Conservation (phyloP, 2,113 vertebrate genomes). For the Rhodinocichla rosea region DNA sequence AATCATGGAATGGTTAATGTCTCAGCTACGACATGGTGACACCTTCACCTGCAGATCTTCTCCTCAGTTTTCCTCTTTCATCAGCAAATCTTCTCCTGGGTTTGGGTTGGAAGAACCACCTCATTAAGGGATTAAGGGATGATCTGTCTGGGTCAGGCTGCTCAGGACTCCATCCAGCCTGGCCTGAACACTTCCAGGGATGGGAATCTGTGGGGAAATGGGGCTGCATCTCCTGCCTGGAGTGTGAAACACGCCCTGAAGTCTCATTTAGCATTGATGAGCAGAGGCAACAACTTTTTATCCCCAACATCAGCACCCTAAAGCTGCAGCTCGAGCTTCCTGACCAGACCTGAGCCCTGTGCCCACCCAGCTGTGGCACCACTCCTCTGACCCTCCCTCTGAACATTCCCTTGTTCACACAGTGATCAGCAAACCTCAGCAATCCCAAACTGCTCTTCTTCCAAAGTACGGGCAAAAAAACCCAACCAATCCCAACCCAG, state of each 20-base stretch:
- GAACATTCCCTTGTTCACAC: not conserved
- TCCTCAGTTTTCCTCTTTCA: too few species aligned
- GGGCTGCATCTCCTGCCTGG: not conserved
- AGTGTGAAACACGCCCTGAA: not conserved
- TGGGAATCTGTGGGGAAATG: not conserved
- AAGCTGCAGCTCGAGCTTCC: not conserved
- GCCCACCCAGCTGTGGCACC: not conserved
- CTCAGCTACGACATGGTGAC: too few species aligned
- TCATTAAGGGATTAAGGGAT: not conserved
- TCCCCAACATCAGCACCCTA: not conserved
- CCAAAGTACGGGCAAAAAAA: not conserved
- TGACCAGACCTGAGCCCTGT: not conserved
- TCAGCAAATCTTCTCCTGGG: too few species aligned
- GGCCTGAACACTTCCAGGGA: not conserved
- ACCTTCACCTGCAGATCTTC: too few species aligned
- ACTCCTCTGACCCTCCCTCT: not conserved
- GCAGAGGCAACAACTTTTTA: not conserved
- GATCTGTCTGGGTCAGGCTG: not conserved
- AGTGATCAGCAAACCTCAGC: accelerated
- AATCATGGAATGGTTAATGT: not conserved
- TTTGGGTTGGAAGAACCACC: not conserved
- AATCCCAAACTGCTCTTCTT: not conserved
- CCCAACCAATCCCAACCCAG: not conserved
- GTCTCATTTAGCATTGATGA: accelerated
- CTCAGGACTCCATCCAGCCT: not conserved